These are phyloP conservation scores for Automeris io DNA, from an alignment of 2,888 invertebrate genomes.

Conservation along the genomic window DNA sequence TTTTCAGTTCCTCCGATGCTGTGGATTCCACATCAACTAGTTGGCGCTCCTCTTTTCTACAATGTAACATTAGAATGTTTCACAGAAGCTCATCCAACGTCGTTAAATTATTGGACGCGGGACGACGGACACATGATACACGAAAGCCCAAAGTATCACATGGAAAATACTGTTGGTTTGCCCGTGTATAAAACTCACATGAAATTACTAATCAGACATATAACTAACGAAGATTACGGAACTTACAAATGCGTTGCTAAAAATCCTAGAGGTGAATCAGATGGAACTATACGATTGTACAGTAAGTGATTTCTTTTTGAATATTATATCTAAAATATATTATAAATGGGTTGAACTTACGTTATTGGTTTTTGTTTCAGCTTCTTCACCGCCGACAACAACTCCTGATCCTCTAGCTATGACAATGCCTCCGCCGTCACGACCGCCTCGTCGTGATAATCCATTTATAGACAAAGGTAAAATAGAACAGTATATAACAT, in stretches of 20 bases:
- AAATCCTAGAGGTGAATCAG: conserved; percentile 93
- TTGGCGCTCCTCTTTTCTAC: conserved; percentile 89
- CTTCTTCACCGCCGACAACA: conserved; percentile 88
- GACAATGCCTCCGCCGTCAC: conserved; percentile 60
- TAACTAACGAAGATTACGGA: conserved; percentile 88
- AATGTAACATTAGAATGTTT: conserved; percentile 92
- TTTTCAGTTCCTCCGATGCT: conserved; percentile 92
- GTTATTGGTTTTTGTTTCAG: conserved; percentile 53
- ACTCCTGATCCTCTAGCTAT: conserved; percentile 84
- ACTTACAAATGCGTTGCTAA: conserved; percentile 93
- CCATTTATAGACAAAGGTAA: conserved; percentile 66
- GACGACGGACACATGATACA: conserved; percentile 94
- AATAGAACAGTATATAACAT: background rate
- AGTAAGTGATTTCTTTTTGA: conserved; percentile 80
- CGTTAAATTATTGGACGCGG: conserved; percentile 93
- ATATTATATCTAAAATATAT: background rate
- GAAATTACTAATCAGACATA: conserved; percentile 87
- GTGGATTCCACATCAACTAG: conserved; percentile 93
- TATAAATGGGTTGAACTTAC: background rate
- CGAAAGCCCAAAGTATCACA: conserved; percentile 87
- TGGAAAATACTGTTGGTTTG: conserved; percentile 81
- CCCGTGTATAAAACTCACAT: conserved; percentile 92
- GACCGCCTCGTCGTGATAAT: conserved; percentile 61
- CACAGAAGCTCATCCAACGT: conserved; percentile 93
- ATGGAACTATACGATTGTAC: conserved; percentile 91